Base-by-base conservation (phyloP, 2,888 invertebrate genomes). In the Adela reaumurella region DNA sequence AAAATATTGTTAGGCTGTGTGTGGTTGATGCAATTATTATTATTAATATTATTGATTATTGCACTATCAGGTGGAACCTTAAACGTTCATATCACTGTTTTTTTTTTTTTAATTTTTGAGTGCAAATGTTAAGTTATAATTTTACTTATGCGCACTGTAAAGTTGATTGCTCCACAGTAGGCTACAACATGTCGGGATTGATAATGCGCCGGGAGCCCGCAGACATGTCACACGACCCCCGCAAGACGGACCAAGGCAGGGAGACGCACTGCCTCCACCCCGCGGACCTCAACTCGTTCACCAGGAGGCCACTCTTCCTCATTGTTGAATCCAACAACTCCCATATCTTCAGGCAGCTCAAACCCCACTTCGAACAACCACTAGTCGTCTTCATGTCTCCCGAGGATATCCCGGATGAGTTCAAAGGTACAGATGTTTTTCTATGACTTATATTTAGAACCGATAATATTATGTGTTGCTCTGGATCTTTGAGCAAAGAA, bases 291-390 rank as follows among this genome's bases (percentile, higher is more conserved):
- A 90, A 91, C 68, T 92, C 96, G 1, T 97, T 92, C 77, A 94
- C 94, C 17, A 84, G 97, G 58, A 88, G 92, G 62, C 97, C 97
- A 28, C 81, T 97, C 53, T 94, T 97, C 76, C 83, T 97, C 51
- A 90, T 97, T 55, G 89, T 97, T 57, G 97, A 97, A 70, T 96
- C 96, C 56, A 94, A 96, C 77, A 97, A 96, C 78, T 94, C 94
- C 62, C 90, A 89, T 69, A 90, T 92, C 56, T 94, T 94, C 77
- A 89, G 93, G 81, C 89, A 92, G 66, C 89, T 97, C 64, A 94
- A 95, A 46, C 70, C 81, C 55, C 88, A 92, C 65, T 97, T 97
- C 74, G 96, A 94, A 19, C 95, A 96, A 68, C 96, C 97, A 5
- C 76, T 97, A 56, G 90, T 97, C 54, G 88, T 94, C 54, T 83